Conservation (phyloP, 2,888 invertebrate genomes). For the Steinernema hermaphroditum region DNA sequence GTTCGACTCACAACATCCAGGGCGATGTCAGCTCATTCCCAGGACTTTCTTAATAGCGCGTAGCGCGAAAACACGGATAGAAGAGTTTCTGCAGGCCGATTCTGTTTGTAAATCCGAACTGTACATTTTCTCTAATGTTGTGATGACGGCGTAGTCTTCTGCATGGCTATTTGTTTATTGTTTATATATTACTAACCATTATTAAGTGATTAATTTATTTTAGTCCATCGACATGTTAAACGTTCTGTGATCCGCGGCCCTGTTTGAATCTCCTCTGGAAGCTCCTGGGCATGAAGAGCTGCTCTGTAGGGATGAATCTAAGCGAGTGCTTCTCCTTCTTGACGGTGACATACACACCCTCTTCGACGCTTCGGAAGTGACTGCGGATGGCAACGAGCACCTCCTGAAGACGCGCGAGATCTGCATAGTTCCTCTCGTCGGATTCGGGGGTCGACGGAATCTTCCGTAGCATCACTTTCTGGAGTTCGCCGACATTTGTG, state of each 20-base stretch:
- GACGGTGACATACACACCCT: neutral
- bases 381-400: neutral
- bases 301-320: neutral
- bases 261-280: constrained; percentile 19
- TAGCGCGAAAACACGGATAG: constrained; percentile 19
- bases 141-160: constrained; percentile 1
- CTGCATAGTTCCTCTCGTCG: neutral
- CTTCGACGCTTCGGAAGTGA: neutral
- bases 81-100: constrained; percentile 15
- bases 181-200: neutral
- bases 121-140: constrained; percentile 31
- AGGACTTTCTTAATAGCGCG: constrained; percentile 37
- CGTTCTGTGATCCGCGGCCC: neutral
- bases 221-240: constrained; percentile 8
- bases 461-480: neutral
- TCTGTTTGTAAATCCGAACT: constrained; percentile 33
- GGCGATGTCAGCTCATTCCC: constrained; percentile 58
- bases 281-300: neutral
- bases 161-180: constrained; percentile 8
- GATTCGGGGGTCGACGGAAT: neutral
- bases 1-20: constrained; percentile 46
- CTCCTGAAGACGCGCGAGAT: neutral
- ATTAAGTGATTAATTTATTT: constrained; percentile 5
- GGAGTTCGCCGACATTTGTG: neutral
- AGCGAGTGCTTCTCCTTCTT: neutral